A percentile compares a stretch with the other conserved stretches of the same genome.
These are phyloP conservation scores for Lepus townsendii DNA, from an alignment of 2,797 vertebrate genomes.

Conservation along the genomic window DNA sequence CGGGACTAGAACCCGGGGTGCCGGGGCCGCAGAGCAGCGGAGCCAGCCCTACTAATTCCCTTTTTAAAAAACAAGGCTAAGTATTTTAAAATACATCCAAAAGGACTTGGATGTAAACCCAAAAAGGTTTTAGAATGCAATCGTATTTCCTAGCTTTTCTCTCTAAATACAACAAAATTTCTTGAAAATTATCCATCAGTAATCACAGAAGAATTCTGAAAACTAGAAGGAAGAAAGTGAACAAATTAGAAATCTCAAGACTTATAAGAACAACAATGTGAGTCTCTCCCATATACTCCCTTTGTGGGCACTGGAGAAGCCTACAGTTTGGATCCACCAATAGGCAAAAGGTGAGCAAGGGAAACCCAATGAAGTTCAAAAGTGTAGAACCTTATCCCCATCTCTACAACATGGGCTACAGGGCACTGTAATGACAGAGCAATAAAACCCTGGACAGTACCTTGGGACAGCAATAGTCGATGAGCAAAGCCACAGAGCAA, in stretches of 20 bases:
- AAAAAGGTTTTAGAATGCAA: constrained; percentile 21
- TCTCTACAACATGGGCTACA: not conserved
- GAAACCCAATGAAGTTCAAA: not conserved
- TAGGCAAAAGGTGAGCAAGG: not conserved
- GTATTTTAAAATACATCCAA: constrained; percentile 43
- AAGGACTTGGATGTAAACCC: not conserved
- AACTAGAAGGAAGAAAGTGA: not conserved
- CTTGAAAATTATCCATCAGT: not conserved
- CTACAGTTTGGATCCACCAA: not conserved
- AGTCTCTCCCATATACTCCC: not conserved
- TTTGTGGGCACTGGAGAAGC: not conserved
- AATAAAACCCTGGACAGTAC: not conserved
- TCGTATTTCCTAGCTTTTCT: not conserved
- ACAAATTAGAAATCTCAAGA: constrained; percentile 13
- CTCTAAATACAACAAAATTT: constrained; percentile 32
- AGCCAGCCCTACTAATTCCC: not conserved
- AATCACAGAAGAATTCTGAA: constrained; percentile 29
- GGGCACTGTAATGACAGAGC: not conserved
- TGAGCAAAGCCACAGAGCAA: not conserved
- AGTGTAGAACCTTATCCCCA: not conserved
- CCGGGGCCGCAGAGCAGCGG: too few relatives aligned
- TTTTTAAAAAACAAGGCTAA: not conserved
- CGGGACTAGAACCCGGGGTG: too few relatives aligned
- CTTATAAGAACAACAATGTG: not conserved
- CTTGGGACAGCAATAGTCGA: not conserved